Evolutionary conservation across 2,113 vertebrate genomes (phyloP).

Genomic region (Micromys minutus): DNA sequence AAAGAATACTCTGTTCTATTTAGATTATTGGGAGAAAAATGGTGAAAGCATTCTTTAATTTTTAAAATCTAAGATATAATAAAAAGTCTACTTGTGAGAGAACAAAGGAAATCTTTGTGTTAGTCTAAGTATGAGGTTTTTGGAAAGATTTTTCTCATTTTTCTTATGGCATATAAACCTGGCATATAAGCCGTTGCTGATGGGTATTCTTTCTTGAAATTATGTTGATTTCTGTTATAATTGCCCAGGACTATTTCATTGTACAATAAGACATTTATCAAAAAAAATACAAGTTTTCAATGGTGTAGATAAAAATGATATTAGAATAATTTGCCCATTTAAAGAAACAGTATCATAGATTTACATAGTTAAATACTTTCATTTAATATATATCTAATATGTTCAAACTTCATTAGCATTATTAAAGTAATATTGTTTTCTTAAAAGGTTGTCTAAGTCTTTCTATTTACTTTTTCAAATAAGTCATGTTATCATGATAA

Average conservation of each 20-base stretch:
- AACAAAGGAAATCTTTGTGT: conserved; percentile 56
- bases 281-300: conserved; percentile 52
- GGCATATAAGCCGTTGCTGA: conserved; percentile 44
- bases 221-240: conserved; percentile 39
- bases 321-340: conserved; percentile 38
- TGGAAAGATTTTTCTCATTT: conserved; percentile 35
- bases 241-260: conserved; percentile 47
- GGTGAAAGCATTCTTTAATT: conserved; percentile 12
- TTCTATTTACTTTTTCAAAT: conserved; percentile 54
- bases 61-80: conserved; percentile 50
- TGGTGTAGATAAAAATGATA: conserved; percentile 39
- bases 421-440: conserved; percentile 51
- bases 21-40: not conserved
- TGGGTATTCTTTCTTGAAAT: conserved; percentile 33
- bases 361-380: conserved; percentile 40
- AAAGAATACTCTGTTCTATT: conserved; percentile 19
- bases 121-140: conserved; percentile 52
- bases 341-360: conserved; percentile 46
- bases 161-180: conserved; percentile 29
- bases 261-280: conserved; percentile 26
- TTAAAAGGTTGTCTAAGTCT: conserved; percentile 28
- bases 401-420: conserved; percentile 46
- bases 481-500: conserved; percentile 45
- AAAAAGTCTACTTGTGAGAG: conserved; percentile 1
- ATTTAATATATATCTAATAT: conserved; percentile 35